These are phyloP conservation scores for Cherax quadricarinatus DNA, from an alignment of 1,140 invertebrate genomes.

Conservation along the genomic window DNA sequence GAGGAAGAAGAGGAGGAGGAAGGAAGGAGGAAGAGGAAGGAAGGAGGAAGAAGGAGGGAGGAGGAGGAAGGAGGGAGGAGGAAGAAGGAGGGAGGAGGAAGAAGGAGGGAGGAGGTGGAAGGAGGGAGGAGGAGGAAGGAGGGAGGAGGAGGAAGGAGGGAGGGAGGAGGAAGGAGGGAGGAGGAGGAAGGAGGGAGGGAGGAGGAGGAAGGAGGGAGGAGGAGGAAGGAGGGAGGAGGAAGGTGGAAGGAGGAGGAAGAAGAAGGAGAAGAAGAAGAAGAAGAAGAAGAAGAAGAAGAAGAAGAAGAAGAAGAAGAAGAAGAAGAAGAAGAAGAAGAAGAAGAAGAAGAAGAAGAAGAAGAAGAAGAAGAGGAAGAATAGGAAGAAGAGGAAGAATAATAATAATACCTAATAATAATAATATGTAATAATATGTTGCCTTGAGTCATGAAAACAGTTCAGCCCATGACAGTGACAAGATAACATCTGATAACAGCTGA, in stretches of 20 bases:
- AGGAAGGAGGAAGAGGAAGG: too few relatives aligned
- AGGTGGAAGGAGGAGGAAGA: not conserved
- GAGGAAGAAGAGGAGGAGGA: too few relatives aligned
- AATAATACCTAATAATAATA: too few relatives aligned
- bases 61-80: too few relatives aligned
- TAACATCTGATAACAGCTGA: too few relatives aligned
- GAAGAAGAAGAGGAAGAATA: too few relatives aligned
- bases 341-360: not conserved
- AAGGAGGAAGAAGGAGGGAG: too few relatives aligned
- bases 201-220: not conserved
- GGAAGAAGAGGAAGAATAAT: too few relatives aligned
- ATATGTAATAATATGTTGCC: too few relatives aligned
- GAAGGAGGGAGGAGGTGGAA: not conserved
- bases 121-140: not conserved
- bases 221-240: not conserved
- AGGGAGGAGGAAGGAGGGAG: not conserved
- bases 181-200: not conserved
- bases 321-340: not conserved
- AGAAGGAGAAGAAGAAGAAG: not conserved
- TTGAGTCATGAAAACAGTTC: too few relatives aligned
- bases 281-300: not conserved
- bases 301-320: not conserved
- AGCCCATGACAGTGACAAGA: too few relatives aligned
- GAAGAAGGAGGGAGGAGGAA: too few relatives aligned
- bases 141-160: not conserved